These are phyloP conservation scores for Phrynocephalus vlangalii DNA, from an alignment of 2,797 vertebrate genomes.

Conservation along the genomic window DNA sequence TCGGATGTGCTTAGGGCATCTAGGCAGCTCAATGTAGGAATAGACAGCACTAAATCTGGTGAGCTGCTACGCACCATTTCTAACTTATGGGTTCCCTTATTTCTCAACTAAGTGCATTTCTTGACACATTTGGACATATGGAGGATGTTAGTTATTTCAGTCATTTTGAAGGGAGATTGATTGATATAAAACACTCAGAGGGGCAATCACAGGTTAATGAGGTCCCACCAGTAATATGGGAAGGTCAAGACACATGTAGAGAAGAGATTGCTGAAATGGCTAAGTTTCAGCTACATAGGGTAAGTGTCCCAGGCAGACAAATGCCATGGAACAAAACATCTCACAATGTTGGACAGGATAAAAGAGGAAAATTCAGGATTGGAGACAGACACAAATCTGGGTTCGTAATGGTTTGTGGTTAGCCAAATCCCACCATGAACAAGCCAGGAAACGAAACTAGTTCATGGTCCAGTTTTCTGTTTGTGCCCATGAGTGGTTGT, in stretches of 20 bases:
- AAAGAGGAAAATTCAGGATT: too few relatives aligned
- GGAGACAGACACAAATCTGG: too few relatives aligned
- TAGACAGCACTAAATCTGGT: constrained; percentile 48
- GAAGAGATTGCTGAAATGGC: background rate
- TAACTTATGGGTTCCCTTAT: constrained; percentile 29
- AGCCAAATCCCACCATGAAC: too few relatives aligned
- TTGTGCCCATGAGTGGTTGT: too few relatives aligned
- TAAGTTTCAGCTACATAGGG: background rate
- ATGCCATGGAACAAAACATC: background rate
- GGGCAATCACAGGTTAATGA: constrained; percentile 62
- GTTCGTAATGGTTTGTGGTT: too few relatives aligned
- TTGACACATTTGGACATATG: constrained; percentile 65
- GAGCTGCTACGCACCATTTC: background rate
- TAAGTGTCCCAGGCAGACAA: background rate
- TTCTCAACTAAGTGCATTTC: constrained; percentile 60
- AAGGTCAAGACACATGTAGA: constrained; percentile 65
- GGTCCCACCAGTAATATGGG: constrained; percentile 48
- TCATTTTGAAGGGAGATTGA: constrained; percentile 64
- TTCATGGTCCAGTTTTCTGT: too few relatives aligned
- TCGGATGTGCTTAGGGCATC: too few relatives aligned
- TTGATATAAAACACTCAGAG: constrained; percentile 69
- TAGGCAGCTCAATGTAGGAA: constrained; percentile 73
- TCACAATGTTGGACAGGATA: background rate
- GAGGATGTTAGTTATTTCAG: constrained; percentile 68
- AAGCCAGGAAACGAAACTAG: too few relatives aligned